Evolutionary conservation across 2,797 vertebrate genomes (phyloP).

Genomic region (Etheostoma perlongum): DNA sequence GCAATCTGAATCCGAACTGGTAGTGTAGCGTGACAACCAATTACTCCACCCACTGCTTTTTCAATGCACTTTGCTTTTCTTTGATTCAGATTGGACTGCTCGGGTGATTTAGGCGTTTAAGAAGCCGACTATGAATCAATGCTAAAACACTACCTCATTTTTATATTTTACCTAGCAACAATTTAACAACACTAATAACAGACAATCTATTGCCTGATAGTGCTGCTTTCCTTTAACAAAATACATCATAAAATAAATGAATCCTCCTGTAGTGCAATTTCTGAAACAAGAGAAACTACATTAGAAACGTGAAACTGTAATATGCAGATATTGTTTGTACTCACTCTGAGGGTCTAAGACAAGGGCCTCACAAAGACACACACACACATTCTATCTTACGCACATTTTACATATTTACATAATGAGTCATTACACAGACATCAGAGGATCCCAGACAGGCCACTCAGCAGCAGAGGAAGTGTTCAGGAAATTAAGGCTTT

Average conservation of each 20-base stretch:
- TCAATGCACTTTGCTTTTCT: not conserved
- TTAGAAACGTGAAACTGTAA: conserved; percentile 26
- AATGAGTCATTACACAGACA: conserved; percentile 22
- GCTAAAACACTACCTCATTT: too few relatives aligned
- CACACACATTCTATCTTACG: not conserved
- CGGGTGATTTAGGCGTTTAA: too few relatives aligned
- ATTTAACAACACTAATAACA: not conserved
- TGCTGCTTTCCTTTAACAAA: not conserved
- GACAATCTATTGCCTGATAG: not conserved
- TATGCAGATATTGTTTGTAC: conserved; percentile 23
- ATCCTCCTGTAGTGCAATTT: not conserved
- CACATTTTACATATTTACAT: conserved; percentile 22
- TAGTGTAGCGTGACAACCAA: not conserved
- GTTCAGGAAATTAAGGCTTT: conserved; percentile 65
- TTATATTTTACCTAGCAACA: not conserved
- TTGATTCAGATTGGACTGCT: not conserved
- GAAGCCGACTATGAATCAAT: too few relatives aligned
- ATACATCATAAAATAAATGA: not conserved
- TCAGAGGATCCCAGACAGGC: conserved; percentile 25
- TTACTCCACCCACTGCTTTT: not conserved
- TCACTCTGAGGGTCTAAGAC: conserved; percentile 1
- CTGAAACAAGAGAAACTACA: conserved; percentile 4
- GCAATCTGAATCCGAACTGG: conserved; percentile 4
- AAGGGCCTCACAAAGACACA: not conserved
- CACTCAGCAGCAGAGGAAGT: conserved; percentile 44